These are phyloP conservation scores for Nautilus pompilius DNA, from an alignment of 1,140 invertebrate genomes.

Conservation along the genomic window DNA sequence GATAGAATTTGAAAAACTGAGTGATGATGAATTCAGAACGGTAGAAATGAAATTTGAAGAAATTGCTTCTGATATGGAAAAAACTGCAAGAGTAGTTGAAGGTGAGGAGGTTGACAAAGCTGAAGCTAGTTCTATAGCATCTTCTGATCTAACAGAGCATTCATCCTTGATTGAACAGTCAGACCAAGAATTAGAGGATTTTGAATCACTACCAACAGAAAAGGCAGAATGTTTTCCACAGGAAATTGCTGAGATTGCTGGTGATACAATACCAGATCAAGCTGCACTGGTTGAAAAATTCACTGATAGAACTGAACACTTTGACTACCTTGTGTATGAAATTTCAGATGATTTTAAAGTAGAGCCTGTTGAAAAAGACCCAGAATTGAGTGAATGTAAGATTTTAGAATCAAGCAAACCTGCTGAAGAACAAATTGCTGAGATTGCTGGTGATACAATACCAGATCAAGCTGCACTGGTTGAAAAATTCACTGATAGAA, in stretches of 20 bases:
- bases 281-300: conserved; percentile 13
- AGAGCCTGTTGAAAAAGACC: conserved; percentile 5
- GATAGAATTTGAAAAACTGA: too few relatives aligned
- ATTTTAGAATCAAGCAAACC: conserved; percentile 12
- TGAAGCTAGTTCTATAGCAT: too few relatives aligned
- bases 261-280: neutral
- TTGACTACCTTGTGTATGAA: too few relatives aligned
- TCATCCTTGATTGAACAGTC: too few relatives aligned
- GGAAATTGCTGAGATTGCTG: neutral
- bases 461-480: conserved; percentile 6
- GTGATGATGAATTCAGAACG: conserved; percentile 15
- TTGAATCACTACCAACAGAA: too few relatives aligned
- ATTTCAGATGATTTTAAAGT: conserved; percentile 1
- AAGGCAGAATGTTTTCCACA: too few relatives aligned
- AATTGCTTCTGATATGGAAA: too few relatives aligned
- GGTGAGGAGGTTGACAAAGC: too few relatives aligned
- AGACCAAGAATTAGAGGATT: too few relatives aligned
- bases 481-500: conserved; percentile 26
- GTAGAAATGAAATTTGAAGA: conserved; percentile 12
- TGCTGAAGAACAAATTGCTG: conserved; percentile 11
- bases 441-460: conserved; percentile 2
- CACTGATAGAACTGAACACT: conserved; percentile 18
- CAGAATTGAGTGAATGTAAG: conserved; percentile 13
- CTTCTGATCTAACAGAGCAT: too few relatives aligned
- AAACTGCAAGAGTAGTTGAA: too few relatives aligned